These are phyloP conservation scores for Pseudomyrmex concolor DNA, from an alignment of 1,140 invertebrate species.

Conservation along the genomic window DNA sequence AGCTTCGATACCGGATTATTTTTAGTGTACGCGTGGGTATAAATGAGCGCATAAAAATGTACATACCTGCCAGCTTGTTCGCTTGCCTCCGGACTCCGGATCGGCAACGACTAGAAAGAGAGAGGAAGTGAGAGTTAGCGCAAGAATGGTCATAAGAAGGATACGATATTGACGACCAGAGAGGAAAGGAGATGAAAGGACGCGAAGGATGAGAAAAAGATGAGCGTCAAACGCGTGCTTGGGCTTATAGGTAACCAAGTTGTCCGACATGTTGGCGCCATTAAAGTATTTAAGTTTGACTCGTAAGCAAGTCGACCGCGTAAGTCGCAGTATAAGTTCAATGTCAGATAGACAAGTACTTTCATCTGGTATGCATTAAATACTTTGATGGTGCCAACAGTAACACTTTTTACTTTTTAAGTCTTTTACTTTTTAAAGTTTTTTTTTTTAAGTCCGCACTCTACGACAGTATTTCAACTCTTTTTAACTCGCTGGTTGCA, in stretches of 20 bases:
- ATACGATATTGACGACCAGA: constrained; percentile 39
- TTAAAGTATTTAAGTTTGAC: constrained; percentile 67
- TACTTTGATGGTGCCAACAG: constrained; percentile 74
- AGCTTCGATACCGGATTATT: constrained; percentile 76
- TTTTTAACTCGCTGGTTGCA: no score
- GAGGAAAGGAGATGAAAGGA: constrained; percentile 47
- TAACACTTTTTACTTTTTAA: neutral
- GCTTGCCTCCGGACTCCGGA: constrained; percentile 62
- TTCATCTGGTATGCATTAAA: constrained; percentile 75
- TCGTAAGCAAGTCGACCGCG: constrained; percentile 66
- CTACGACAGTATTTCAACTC: no score
- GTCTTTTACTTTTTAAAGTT: no score
- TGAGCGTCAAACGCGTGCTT: constrained; percentile 19
- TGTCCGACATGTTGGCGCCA: constrained; percentile 75
- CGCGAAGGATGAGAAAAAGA: constrained; percentile 8
- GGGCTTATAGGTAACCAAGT: constrained; percentile 65
- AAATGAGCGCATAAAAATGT: constrained; percentile 78
- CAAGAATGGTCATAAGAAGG: constrained; percentile 23
- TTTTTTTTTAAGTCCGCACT: no score
- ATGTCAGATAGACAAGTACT: constrained; percentile 74
- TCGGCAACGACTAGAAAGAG: constrained; percentile 42
- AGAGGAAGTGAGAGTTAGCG: constrained; percentile 54
- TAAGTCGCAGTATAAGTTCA: constrained; percentile 70
- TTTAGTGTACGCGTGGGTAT: constrained; percentile 77
- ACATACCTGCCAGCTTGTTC: constrained; percentile 75